Evolutionary conservation across 2,888 invertebrate species (phyloP), one percentile per base, ranked within the genome.

Genomic region (Punctoribates punctum): DNA sequence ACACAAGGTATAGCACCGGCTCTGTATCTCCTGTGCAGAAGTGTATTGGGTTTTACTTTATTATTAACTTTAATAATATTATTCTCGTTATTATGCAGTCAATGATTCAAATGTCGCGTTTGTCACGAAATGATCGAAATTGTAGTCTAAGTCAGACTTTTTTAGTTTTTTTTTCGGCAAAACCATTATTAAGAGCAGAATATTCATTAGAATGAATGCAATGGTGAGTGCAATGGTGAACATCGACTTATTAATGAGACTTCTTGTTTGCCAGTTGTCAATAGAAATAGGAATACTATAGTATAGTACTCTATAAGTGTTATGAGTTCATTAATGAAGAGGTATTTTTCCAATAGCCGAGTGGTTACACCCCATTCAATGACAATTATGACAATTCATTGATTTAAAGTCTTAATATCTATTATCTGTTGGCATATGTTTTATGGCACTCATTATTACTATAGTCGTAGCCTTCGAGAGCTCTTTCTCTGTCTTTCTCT

Each of bases 331-430:
- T 29, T 67, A 67, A 38, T 38, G 38, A 13, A 34, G 2, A 3
- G 20, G 34, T 34, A 34, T 15, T 34, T 67, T 11, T 5, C 38
- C 29, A 67, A 67, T 67, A 67, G n/a, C 34, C 38, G 34, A 13
- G 62, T n/a, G 13, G 62, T 62, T 62, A 29, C 67, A 38, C 67
- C 67, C 62, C 67, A 67, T 67, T 67, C 67, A 34, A 34, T 38
- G 67, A 67, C 38, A 67, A 60, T 38, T 67, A 67, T 67, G 38
- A 17, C 67, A 67, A 67, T 67, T 67, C 38, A 67, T n/a, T 67
- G 67, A 67, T 67, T 67, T 67, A 67, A 29, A 67, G 38, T 67
- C 67, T 67, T 67, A 67, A 67, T 67, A 67, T 67, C 8, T n/a
- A 15, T 67, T 27, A 27, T 60, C 6, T 60, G 29, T 60, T 27